phyloP scores from a whole-genome alignment of 2,797 vertebrate species.

The Gallirallus australis region DNA sequence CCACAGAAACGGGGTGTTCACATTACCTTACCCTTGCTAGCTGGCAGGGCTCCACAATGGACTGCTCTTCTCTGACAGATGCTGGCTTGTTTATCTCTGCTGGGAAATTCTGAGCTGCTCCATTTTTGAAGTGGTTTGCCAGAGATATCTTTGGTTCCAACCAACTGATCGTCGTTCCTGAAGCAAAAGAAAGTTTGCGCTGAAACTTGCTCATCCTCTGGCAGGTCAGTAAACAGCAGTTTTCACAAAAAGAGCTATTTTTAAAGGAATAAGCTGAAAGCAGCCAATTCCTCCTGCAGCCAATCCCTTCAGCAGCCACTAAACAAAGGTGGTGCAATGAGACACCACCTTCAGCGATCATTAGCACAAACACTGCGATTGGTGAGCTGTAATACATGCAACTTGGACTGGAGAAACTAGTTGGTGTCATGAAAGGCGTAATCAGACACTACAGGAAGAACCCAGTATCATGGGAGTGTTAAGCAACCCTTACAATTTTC shows the following conservation, averaged over 20 bases:
- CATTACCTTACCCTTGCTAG: constrained; percentile 88
- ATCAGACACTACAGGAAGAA: constrained; percentile 78
- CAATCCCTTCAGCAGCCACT: constrained; percentile 56
- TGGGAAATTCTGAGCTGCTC: constrained; percentile 84
- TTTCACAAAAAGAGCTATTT: constrained; percentile 54
- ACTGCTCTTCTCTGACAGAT: constrained; percentile 82
- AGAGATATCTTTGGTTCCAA: constrained; percentile 92
- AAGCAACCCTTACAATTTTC: constrained; percentile 20
- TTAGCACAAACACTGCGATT: constrained; percentile 79
- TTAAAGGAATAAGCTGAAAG: constrained; percentile 43
- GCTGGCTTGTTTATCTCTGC: constrained; percentile 81
- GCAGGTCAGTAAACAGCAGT: constrained; percentile 21
- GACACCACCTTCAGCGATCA: constrained; percentile 67
- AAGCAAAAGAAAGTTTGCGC: constrained; percentile 80
- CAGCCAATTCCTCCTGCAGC: constrained; percentile 64
- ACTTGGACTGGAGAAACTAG: constrained; percentile 61
- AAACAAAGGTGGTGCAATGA: constrained; percentile 66
- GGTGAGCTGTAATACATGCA: constrained; percentile 72
- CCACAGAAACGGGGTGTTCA: constrained; percentile 18
- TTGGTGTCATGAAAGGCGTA: constrained; percentile 87
- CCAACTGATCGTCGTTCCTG: constrained; percentile 95
- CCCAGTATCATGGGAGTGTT: constrained; percentile 9
- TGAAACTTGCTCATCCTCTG: constrained; percentile 87
- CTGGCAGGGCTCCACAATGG: constrained; percentile 83
- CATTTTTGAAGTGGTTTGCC: constrained; percentile 93